Evolutionary conservation across 2,797 vertebrate genomes (phyloP).

Genomic region (Pipistrellus pipistrellus): DNA sequence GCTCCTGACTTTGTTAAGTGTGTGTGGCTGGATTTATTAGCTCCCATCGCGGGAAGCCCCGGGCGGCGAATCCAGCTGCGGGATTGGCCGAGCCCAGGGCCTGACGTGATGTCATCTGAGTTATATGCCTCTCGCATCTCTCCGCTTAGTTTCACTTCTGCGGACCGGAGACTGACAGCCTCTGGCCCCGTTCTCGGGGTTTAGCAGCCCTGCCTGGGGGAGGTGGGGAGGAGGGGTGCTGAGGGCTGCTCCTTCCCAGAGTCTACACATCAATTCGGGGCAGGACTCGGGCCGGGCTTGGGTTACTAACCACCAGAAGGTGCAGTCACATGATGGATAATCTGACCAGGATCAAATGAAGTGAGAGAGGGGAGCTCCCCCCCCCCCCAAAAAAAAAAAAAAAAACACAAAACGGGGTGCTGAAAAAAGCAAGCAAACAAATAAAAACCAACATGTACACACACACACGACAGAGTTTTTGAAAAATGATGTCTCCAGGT

Average conservation of each 20-base stretch:
- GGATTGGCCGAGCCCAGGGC: background rate
- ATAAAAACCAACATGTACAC: background rate
- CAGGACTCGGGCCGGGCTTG: background rate
- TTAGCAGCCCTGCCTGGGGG: background rate
- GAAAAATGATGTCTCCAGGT: background rate
- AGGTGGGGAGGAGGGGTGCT: fast-evolving
- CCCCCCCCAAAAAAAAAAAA: background rate
- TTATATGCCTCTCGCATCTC: background rate
- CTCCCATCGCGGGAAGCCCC: background rate
- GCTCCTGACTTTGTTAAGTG: background rate
- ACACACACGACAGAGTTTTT: background rate
- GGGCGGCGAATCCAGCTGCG: background rate
- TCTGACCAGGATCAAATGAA: background rate
- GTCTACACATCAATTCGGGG: background rate
- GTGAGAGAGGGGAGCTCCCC: background rate
- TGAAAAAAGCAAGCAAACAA: background rate
- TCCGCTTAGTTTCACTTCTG: background rate
- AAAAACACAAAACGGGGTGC: background rate
- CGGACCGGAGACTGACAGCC: background rate
- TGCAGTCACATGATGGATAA: background rate
- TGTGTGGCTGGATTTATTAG: background rate
- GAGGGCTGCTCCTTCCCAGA: background rate
- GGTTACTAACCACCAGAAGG: background rate
- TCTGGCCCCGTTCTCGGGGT: background rate
- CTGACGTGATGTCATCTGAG: background rate